phyloP scores from a whole-genome alignment of 2,888 invertebrate species.

The Diarsia mendica region DNA sequence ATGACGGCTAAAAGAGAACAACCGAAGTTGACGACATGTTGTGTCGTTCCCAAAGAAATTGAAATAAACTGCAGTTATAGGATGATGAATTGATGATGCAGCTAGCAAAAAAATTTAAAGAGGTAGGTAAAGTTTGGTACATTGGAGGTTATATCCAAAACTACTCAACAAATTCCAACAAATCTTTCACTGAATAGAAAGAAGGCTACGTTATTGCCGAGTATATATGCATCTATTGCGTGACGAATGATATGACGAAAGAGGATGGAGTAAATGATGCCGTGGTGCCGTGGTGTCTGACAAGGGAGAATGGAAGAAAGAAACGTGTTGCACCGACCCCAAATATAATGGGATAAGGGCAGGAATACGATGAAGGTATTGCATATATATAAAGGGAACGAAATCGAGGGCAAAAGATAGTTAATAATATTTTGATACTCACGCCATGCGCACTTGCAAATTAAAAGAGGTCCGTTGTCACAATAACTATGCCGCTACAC shows the following conservation, averaged over 20 bases:
- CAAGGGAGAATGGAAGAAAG: no score
- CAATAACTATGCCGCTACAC: constrained; percentile 35
- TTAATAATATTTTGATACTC: constrained; percentile 14
- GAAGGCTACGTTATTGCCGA: background rate
- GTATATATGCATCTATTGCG: no score
- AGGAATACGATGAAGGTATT: no score
- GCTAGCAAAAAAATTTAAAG: background rate
- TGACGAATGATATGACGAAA: no score
- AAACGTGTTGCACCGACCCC: no score
- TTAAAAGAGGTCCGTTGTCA: constrained; percentile 13
- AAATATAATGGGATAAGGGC: no score
- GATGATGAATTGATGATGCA: background rate
- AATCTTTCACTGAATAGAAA: background rate
- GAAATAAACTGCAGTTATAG: background rate
- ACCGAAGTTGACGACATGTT: background rate
- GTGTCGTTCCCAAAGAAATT: background rate
- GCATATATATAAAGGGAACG: background rate
- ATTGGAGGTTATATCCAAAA: background rate
- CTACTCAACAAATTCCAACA: background rate
- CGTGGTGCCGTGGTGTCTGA: no score
- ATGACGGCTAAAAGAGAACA: background rate
- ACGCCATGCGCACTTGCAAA: constrained; percentile 52
- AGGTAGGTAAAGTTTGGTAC: background rate
- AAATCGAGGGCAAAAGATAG: background rate
- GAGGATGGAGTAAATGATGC: no score